Percentiles rank a stretch among this genome's conserved stretches.
Conservation (phyloP, 2,888 invertebrate genomes). For the Mamestra brassicae region DNA sequence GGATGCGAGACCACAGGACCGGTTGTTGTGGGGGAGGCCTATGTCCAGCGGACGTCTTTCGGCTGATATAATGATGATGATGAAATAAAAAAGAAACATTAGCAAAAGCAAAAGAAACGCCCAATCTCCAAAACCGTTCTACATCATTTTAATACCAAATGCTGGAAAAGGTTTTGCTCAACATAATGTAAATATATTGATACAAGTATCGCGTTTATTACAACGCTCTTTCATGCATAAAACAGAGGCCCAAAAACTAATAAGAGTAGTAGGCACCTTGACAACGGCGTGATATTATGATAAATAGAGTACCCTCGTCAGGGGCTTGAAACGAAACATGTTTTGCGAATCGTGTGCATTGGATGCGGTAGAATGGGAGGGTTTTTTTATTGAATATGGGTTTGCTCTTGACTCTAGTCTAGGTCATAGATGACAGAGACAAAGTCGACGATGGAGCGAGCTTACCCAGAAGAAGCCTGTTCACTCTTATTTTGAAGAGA, state of each 20-base stretch:
- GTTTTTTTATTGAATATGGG: not conserved
- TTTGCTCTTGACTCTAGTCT: no score
- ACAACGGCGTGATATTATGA: conserved; percentile 87
- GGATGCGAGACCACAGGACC: no score
- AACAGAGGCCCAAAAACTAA: conserved; percentile 85
- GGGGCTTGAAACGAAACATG: conserved; percentile 44
- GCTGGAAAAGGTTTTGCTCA: conserved; percentile 34
- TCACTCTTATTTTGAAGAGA: no score
- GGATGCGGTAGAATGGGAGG: conserved; percentile 44
- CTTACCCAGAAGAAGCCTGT: no score
- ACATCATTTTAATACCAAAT: conserved; percentile 58
- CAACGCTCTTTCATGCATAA: conserved; percentile 83
- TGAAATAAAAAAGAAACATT: not conserved
- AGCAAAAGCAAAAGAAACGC: not conserved
- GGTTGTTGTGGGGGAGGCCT: no score
- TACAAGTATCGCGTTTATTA: conserved; percentile 72
- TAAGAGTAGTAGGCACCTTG: conserved; percentile 81
- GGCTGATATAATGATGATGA: no score
- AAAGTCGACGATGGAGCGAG: no score
- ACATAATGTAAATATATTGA: conserved; percentile 69
- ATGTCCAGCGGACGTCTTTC: no score
- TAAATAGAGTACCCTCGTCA: conserved; percentile 88
- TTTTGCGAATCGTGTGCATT: conserved; percentile 36
- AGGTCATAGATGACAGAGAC: no score
- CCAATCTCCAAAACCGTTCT: conserved; percentile 30